These are phyloP conservation scores for Belonocnema kinseyi DNA, from an alignment of 1,140 invertebrate genomes.

Conservation along the genomic window DNA sequence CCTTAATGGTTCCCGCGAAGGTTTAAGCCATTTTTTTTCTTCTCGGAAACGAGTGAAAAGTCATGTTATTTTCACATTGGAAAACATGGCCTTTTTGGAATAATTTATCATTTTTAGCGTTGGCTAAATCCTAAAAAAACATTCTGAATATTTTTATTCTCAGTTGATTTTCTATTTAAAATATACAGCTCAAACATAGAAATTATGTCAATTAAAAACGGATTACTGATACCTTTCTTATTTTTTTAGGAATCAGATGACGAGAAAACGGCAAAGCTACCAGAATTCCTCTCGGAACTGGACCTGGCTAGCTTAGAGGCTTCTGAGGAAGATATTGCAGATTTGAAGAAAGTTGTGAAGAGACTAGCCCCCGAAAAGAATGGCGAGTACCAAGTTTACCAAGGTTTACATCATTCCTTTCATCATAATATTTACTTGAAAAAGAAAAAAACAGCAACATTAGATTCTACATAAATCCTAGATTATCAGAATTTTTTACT, in stretches of 20 bases:
- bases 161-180: no score
- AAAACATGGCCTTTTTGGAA: no score
- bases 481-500: no score
- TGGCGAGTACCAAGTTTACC: constrained; percentile 73
- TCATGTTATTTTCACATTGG: neutral
- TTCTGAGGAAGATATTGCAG: constrained; percentile 67
- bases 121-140: no score
- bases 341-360: constrained; percentile 69
- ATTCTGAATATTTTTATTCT: no score
- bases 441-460: neutral
- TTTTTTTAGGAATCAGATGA: constrained; percentile 58
- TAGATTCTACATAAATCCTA: no score
- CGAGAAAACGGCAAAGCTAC: constrained; percentile 60
- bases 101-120: no score
- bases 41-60: neutral
- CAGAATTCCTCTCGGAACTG: constrained; percentile 68
- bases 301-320: constrained; percentile 66
- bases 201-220: neutral
- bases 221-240: constrained; percentile 34
- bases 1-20: constrained; percentile 11
- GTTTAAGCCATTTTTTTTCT: neutral
- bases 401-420: constrained; percentile 63
- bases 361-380: constrained; percentile 72
- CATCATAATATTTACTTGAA: constrained; percentile 47
- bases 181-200: no score